A percentile compares a stretch with the other conserved stretches of the same genome.
Conservation (phyloP, 2,888 invertebrate genomes). For the Oxystoma pomonae region DNA sequence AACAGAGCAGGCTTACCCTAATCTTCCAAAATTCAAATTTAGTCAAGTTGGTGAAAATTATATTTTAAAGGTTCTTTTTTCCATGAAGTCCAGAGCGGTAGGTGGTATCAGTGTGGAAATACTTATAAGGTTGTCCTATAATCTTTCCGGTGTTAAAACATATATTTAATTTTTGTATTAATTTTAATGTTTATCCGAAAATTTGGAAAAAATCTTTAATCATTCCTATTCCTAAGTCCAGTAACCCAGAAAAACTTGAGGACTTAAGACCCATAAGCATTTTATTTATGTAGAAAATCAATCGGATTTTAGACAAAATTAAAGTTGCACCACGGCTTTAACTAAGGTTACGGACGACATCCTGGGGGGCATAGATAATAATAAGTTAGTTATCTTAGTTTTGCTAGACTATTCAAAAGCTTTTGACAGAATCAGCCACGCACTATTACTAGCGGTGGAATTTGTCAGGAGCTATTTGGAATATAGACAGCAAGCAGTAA, state of each 20-base stretch:
- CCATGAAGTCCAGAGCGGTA: not conserved
- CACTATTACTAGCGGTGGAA: not conserved
- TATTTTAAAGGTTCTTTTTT: not conserved
- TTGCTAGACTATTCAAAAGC: not conserved
- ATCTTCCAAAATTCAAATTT: too few relatives aligned
- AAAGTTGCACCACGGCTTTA: not conserved
- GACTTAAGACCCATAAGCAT: not conserved
- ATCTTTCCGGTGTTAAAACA: not conserved
- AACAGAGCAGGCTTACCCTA: too few relatives aligned
- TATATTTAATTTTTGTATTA: not conserved
- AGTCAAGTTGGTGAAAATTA: not conserved
- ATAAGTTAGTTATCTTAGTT: not conserved
- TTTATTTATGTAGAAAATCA: not conserved
- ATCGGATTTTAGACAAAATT: not conserved
- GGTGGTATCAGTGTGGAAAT: not conserved
- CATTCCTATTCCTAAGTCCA: not conserved
- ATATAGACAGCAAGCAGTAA: not conserved
- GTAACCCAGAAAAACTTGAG: not conserved
- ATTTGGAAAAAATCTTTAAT: not conserved
- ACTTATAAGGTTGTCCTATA: not conserved
- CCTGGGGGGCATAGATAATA: not conserved
- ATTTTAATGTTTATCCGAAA: not conserved
- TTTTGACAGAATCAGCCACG: not conserved
- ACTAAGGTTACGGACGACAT: not conserved
- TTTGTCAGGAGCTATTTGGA: not conserved